Base-by-base conservation (phyloP, 2,113 vertebrate genomes). In the Coturnix japonica region DNA sequence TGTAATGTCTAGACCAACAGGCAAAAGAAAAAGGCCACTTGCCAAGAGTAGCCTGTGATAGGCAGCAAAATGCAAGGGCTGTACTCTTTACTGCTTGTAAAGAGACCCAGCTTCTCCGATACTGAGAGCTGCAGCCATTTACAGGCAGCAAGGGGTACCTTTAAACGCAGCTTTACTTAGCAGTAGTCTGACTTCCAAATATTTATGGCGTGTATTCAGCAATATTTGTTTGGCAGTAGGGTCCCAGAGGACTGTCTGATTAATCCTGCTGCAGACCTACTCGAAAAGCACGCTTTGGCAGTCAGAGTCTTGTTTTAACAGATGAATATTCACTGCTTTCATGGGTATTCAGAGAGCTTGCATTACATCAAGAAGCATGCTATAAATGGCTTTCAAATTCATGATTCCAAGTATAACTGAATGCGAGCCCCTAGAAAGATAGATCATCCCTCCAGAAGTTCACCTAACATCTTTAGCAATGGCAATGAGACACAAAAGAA, bases 1-100 rank as follows among this genome's bases (percentile, higher is more conserved):
- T 78, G 83, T 93, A 86, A 96, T 84, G 96, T 87, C 90, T 94
- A 94, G 87, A 93, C 91, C 74, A 83, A 70, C 31, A 91, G 44
- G 81, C 87, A 94, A 80, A 85, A 84, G 75, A 56, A 81, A 60
- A 60, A 9, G 13, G 26, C 54, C 17, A 25, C 56, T 88, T 91
- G 89, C 88, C 94, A 95, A 95, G 66, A 94, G 59, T 67, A 71
- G 88, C 21, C 73, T 80, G 49, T 41, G 71, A 84, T 28, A 79
- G 47, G 78, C 47, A 70, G 33, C 72, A 85, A 41, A 72, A 93
- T 9, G 47, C 30, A 71, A 80, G 26, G 66, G 54, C 64, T 63
- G 63, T 43, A 47, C 46, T 93, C 26, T 19, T 35, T 47, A 47
- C 37, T 87, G 59, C 84, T 81, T 81, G 2, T 56, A 43, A 91